Evolutionary conservation across 2,888 invertebrate species (phyloP).

Genomic region (Prosapia bicincta): DNA sequence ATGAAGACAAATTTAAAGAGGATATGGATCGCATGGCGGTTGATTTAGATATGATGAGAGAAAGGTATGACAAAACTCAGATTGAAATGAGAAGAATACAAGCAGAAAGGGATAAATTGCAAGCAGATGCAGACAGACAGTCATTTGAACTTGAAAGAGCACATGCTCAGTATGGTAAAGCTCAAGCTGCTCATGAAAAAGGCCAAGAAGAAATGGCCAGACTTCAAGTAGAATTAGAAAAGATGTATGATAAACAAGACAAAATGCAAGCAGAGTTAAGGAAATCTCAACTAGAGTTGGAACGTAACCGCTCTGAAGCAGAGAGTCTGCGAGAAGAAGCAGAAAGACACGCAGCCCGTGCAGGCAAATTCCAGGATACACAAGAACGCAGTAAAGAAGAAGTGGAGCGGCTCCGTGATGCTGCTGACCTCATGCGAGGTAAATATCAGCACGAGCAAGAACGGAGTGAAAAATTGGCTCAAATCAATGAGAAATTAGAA

Average conservation of each 20-base stretch:
- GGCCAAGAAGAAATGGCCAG: constrained; percentile 86
- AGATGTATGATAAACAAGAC: constrained; percentile 88
- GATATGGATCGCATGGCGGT: constrained; percentile 71
- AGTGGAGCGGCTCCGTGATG: constrained; percentile 54
- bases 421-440: constrained; percentile 69
- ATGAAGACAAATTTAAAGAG: constrained; percentile 87
- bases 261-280: constrained; percentile 77
- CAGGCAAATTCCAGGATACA: constrained; percentile 46
- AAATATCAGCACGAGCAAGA: constrained; percentile 75
- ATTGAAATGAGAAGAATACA: constrained; percentile 77
- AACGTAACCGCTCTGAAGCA: constrained; percentile 64
- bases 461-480: constrained; percentile 71
- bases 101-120: constrained; percentile 80
- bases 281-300: constrained; percentile 74
- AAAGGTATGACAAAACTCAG: constrained; percentile 84
- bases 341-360: constrained; percentile 67
- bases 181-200: constrained; percentile 80
- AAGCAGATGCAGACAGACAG: constrained; percentile 78
- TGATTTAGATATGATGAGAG: constrained; percentile 83
- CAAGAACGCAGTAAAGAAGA: constrained; percentile 60
- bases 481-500: constrained; percentile 71
- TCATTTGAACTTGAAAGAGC: constrained; percentile 84
- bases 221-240: constrained; percentile 82
- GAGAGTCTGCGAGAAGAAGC: constrained; percentile 77
- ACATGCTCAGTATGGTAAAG: constrained; percentile 81